These are phyloP conservation scores for Rhadina sibilatrix DNA, from an alignment of 2,113 vertebrate genomes.

Conservation along the genomic window DNA sequence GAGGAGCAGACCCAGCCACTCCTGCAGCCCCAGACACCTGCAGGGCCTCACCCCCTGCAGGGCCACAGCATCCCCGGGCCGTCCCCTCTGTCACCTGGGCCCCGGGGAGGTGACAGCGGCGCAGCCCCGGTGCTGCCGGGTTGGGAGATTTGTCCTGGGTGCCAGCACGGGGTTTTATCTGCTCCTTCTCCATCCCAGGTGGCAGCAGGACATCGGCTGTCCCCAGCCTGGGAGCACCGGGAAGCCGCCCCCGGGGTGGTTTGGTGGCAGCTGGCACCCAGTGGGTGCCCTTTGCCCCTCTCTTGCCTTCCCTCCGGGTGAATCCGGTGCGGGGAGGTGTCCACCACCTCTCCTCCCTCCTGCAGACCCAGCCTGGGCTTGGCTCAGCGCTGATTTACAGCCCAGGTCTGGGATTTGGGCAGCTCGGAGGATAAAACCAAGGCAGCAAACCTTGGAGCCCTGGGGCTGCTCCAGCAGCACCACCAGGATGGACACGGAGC, in stretches of 20 bases:
- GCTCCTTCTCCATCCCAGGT: background rate
- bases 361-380: background rate
- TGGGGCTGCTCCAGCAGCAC: background rate
- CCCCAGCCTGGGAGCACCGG: rapidly evolving
- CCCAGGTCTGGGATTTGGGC: background rate
- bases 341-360: background rate
- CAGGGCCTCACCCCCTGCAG: background rate
- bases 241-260: rapidly evolving
- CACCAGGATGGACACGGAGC: background rate
- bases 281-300: background rate
- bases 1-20: background rate
- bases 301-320: background rate
- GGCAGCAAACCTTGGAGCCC: background rate
- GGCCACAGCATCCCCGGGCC: background rate
- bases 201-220: background rate
- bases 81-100: background rate
- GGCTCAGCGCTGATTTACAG: background rate
- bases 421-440: background rate
- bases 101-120: rapidly evolving
- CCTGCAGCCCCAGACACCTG: background rate
- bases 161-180: background rate
- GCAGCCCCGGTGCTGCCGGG: background rate
- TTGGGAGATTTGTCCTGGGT: background rate
- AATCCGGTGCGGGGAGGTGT: background rate
- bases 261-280: background rate